These are phyloP conservation scores for Labeo calbasu DNA, from an alignment of 2,797 vertebrate species.

Conservation along the genomic window DNA sequence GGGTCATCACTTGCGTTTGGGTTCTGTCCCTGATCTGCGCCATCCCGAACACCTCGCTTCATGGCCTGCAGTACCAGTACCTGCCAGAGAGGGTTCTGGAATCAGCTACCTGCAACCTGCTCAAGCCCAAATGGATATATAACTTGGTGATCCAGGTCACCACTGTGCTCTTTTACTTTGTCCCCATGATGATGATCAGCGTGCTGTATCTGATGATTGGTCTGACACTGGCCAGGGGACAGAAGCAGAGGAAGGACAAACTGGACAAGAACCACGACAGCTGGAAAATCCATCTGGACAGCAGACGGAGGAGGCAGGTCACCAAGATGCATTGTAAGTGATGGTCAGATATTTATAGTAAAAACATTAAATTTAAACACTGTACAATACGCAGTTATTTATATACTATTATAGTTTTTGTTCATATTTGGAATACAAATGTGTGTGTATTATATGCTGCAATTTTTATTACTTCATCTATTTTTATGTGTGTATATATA, in stretches of 20 bases:
- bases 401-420: too few species aligned
- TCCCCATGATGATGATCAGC: slow-evolving; percentile 81
- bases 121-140: slow-evolving; percentile 83
- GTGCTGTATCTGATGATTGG: slow-evolving; percentile 81
- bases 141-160: slow-evolving; percentile 83
- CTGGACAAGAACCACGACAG: slow-evolving; percentile 63
- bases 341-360: too few species aligned
- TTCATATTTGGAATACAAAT: too few species aligned
- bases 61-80: slow-evolving; percentile 77
- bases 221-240: slow-evolving; percentile 73
- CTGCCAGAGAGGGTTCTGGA: slow-evolving; percentile 75
- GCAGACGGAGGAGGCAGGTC: slow-evolving; percentile 76
- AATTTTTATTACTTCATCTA: too few species aligned
- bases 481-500: too few species aligned
- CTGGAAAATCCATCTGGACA: slow-evolving; percentile 71
- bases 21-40: slow-evolving; percentile 74
- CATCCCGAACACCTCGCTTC: slow-evolving; percentile 80
- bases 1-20: slow-evolving; percentile 77
- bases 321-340: slow-evolving; percentile 85
- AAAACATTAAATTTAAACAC: too few species aligned
- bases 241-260: slow-evolving; percentile 54
- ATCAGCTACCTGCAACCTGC: slow-evolving; percentile 80
- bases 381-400: too few species aligned
- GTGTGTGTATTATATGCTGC: too few species aligned
- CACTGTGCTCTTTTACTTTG: slow-evolving; percentile 80